phyloP scores from a whole-genome alignment of 2,113 vertebrate genomes.

The Phylloscopus trochiloides region DNA sequence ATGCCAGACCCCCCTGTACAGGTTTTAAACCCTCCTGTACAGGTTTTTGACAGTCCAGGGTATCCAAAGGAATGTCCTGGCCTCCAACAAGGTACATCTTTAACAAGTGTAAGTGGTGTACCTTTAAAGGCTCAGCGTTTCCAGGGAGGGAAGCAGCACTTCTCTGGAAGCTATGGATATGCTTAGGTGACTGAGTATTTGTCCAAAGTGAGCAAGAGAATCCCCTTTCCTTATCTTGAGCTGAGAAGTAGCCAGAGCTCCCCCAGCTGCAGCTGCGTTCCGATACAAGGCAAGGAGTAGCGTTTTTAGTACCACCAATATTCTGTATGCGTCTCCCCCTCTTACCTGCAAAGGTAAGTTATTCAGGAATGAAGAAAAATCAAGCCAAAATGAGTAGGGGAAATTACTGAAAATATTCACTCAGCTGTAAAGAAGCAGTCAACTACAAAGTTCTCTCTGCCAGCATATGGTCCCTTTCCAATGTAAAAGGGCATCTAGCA shows the following conservation, averaged over 20 bases:
- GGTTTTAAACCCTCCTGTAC: too few relatives aligned
- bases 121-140: background rate
- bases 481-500: background rate
- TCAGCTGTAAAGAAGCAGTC: background rate
- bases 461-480: background rate
- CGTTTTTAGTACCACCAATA: background rate
- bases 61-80: too few relatives aligned
- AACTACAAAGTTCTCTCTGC: background rate
- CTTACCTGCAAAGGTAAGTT: background rate
- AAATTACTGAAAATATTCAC: background rate
- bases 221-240: background rate
- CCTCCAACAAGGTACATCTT: background rate
- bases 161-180: background rate
- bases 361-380: background rate
- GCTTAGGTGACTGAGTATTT: background rate
- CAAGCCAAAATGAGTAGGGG: background rate
- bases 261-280: background rate
- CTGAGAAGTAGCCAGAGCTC: background rate
- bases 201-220: background rate
- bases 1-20: too few relatives aligned
- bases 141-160: background rate
- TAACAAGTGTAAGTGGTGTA: background rate
- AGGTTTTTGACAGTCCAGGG: too few relatives aligned
- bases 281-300: background rate
- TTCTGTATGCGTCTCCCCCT: rapidly evolving